Conservation (phyloP, 2,113 vertebrate species). For the Catagonus wagneri region DNA sequence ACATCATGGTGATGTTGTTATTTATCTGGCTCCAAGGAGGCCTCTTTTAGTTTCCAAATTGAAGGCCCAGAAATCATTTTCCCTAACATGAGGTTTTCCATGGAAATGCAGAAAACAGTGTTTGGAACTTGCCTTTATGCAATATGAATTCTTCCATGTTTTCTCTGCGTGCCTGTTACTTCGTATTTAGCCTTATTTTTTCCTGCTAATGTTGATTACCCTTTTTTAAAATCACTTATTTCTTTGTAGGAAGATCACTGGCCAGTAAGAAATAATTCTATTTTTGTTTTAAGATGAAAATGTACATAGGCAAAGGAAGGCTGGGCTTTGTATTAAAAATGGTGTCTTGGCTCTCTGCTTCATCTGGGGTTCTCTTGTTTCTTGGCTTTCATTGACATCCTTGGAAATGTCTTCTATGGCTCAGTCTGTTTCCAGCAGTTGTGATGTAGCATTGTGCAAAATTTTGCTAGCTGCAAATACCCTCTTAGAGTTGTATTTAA, state of each 20-base stretch:
- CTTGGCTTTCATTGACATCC: conserved; percentile 68
- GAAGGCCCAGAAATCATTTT: conserved; percentile 75
- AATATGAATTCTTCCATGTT: conserved; percentile 37
- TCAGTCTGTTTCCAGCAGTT: conserved; percentile 54
- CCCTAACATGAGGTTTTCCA: conserved; percentile 68
- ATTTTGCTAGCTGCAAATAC: conserved; percentile 56
- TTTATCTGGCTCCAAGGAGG: conserved; percentile 75
- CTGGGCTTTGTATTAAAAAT: conserved; percentile 65
- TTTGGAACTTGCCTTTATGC: conserved; percentile 62
- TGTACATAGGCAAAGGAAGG: conserved; percentile 32
- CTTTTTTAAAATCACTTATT: not conserved
- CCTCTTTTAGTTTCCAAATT: conserved; percentile 72
- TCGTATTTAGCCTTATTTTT: not conserved
- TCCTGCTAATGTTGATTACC: not conserved
- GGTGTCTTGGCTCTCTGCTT: not conserved
- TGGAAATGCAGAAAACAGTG: conserved; percentile 61
- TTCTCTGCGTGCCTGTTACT: not conserved
- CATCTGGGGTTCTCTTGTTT: conserved; percentile 44
- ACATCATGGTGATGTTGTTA: conserved; percentile 60
- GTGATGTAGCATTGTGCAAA: conserved; percentile 39
- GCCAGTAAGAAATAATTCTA: not conserved
- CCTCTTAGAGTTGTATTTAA: conserved; percentile 69
- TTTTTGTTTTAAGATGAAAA: conserved; percentile 39
- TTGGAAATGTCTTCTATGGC: conserved; percentile 56
- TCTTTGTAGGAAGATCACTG: conserved; percentile 39